phyloP scores from a whole-genome alignment of 1,140 invertebrate species.

The Psilanteris sp. region DNA sequence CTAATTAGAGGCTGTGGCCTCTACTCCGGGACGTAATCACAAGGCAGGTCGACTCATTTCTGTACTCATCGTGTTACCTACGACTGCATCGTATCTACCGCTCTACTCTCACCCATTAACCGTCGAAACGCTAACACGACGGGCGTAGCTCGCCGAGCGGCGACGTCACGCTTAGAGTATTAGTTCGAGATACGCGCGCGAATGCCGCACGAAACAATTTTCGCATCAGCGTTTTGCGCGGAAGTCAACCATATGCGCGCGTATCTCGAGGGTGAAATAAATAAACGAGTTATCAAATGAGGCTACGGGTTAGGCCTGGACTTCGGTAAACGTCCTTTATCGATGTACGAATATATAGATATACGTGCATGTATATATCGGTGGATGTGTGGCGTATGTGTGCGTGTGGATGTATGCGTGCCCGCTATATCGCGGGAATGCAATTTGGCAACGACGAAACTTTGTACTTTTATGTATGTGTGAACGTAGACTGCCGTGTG shows the following conservation, averaged over 20 bases:
- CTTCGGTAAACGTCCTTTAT: too few relatives aligned
- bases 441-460: too few relatives aligned
- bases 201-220: constrained; percentile 21
- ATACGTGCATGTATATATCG: too few relatives aligned
- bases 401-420: too few relatives aligned
- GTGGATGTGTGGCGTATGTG: too few relatives aligned
- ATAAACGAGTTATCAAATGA: constrained; percentile 26
- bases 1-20: constrained; percentile 79
- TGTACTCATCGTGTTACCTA: constrained; percentile 65
- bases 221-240: constrained; percentile 9
- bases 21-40: constrained; percentile 73
- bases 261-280: constrained; percentile 1
- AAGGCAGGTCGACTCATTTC: constrained; percentile 76
- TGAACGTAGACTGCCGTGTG: too few relatives aligned
- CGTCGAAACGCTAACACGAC: constrained; percentile 66
- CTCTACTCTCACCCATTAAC: constrained; percentile 61
- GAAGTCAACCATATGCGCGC: neutral
- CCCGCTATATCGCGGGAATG: too few relatives aligned
- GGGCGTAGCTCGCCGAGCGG: constrained; percentile 51
- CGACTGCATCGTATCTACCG: constrained; percentile 63
- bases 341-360: too few relatives aligned
- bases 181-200: constrained; percentile 25
- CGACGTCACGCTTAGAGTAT: constrained; percentile 39
- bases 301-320: too few relatives aligned
- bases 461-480: too few relatives aligned